Evolutionary conservation across 1,140 invertebrate genomes (phyloP).

Genomic region (Charaxes varanes): DNA sequence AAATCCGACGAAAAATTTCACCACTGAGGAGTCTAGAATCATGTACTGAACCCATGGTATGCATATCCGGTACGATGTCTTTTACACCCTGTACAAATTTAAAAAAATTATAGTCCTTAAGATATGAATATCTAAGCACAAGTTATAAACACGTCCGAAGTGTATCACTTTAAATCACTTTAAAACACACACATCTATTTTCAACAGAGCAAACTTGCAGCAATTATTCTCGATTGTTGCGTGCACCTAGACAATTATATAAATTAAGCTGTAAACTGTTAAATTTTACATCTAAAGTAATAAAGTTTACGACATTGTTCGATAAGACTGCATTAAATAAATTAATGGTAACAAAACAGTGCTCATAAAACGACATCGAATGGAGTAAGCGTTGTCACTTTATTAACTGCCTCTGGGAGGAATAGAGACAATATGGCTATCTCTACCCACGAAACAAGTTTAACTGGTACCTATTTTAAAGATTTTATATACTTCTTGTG

Average conservation of each 20-base stretch:
- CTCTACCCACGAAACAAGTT: not conserved
- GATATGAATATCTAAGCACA: too few relatives aligned
- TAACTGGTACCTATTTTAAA: too few relatives aligned
- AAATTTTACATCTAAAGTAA: slow-evolving; percentile 16
- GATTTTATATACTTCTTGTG: too few relatives aligned
- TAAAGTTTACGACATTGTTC: slow-evolving; percentile 17
- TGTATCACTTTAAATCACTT: too few relatives aligned
- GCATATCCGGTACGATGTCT: too few relatives aligned
- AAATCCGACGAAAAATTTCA: too few relatives aligned
- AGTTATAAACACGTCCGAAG: too few relatives aligned
- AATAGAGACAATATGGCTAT: not conserved
- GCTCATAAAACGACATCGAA: slow-evolving; percentile 5
- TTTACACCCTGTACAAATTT: too few relatives aligned
- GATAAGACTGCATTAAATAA: slow-evolving; percentile 15
- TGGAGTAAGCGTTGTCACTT: slow-evolving; percentile 4
- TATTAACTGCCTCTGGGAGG: slow-evolving; percentile 3
- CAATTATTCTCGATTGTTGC: not conserved
- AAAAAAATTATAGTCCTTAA: too few relatives aligned
- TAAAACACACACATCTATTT: too few relatives aligned
- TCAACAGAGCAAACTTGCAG: not conserved
- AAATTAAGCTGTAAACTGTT: slow-evolving; percentile 15
- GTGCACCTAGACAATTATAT: slow-evolving; percentile 12
- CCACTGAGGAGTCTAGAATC: too few relatives aligned
- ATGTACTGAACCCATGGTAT: too few relatives aligned
- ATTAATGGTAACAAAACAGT: slow-evolving; percentile 11